Conservation (phyloP, 2,113 vertebrate species). For the Arenaria interpres region DNA sequence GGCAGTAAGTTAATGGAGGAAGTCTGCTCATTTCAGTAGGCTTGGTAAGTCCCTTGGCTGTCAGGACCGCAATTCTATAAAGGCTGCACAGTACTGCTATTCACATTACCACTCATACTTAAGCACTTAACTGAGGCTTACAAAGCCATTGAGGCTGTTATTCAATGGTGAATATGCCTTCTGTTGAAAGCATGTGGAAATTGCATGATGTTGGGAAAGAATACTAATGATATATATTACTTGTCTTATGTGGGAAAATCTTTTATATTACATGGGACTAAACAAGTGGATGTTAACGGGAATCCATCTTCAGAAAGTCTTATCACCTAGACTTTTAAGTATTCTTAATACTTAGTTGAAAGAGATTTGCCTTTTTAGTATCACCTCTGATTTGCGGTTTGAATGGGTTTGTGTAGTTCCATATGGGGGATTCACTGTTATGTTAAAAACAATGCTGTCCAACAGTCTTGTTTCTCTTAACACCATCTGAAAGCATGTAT, state of each 20-base stretch:
- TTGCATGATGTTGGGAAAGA: neutral
- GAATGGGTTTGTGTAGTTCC: neutral
- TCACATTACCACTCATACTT: neutral
- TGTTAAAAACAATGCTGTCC: neutral
- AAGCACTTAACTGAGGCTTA: neutral
- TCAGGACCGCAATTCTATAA: neutral
- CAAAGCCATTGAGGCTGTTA: neutral
- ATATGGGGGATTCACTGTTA: neutral
- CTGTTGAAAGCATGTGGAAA: neutral
- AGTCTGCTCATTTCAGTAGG: neutral
- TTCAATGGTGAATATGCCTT: neutral
- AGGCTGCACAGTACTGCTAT: neutral
- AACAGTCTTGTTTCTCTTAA: neutral
- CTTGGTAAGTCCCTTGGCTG: neutral
- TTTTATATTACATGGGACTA: neutral
- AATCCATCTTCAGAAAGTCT: neutral
- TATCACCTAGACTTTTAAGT: neutral
- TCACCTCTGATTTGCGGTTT: neutral
- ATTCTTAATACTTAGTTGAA: neutral
- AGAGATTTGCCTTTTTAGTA: neutral
- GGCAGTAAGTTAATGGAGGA: neutral
- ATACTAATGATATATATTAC: neutral
- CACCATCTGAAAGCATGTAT: neutral
- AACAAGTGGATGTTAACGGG: neutral
- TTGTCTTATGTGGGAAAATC: neutral